Conservation (phyloP, 1,140 invertebrate species). For the Adoxophyes honmai region DNA sequence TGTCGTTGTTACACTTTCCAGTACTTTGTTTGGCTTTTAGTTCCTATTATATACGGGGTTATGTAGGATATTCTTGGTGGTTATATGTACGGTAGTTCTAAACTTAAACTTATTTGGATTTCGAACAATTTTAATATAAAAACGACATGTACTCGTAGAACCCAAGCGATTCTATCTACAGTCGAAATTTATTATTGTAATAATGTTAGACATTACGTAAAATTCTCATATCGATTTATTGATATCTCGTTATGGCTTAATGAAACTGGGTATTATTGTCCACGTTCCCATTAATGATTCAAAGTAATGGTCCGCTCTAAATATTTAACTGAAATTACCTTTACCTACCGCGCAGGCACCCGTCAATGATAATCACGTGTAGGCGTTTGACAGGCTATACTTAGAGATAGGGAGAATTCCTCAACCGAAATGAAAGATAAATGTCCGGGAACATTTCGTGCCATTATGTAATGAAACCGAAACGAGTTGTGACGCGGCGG, state of each 20-base stretch:
- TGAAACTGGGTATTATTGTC: conserved; percentile 5
- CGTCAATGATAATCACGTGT: too few relatives aligned
- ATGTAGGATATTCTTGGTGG: too few relatives aligned
- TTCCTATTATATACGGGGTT: too few relatives aligned
- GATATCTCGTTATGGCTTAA: conserved; percentile 5
- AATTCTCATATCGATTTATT: conserved; percentile 1
- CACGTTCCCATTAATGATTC: conserved; percentile 3
- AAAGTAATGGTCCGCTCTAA: background rate
- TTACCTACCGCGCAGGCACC: background rate
- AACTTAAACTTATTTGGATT: too few relatives aligned
- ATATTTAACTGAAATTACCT: background rate
- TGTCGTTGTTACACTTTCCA: conserved; percentile 34
- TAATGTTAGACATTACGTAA: background rate
- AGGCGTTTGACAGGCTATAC: too few relatives aligned
- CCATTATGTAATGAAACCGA: conserved; percentile 30
- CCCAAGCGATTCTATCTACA: too few relatives aligned
- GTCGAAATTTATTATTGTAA: too few relatives aligned
- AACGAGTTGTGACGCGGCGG: conserved; percentile 23
- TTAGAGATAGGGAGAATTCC: too few relatives aligned
- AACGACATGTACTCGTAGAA: too few relatives aligned
- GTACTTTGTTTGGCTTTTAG: too few relatives aligned
- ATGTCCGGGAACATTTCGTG: conserved; percentile 28
- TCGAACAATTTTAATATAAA: too few relatives aligned
- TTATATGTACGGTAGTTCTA: too few relatives aligned
- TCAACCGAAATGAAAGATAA: conserved; percentile 19